Percentiles rank a stretch among this genome's conserved stretches.
Evolutionary conservation across 1,140 invertebrate species (phyloP).

Genomic region (Drosophila insularis): DNA sequence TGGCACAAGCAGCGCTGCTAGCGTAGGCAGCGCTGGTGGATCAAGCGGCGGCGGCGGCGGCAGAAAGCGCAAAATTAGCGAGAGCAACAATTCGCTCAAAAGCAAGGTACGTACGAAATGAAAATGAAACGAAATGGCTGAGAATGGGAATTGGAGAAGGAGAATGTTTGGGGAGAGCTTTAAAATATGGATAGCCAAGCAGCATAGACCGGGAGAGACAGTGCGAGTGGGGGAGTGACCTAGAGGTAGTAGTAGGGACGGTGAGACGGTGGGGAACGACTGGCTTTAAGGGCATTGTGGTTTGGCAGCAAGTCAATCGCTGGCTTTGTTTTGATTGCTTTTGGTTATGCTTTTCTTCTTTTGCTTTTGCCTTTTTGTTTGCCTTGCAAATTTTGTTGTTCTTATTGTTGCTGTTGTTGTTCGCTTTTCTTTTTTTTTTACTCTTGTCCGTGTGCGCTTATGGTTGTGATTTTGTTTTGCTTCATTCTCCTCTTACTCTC

Average conservation of each 20-base stretch:
- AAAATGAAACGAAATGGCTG: slow-evolving; percentile 25
- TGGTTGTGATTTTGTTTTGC: slow-evolving; percentile 19
- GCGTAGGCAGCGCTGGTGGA: slow-evolving; percentile 47
- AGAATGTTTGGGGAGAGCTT: not conserved
- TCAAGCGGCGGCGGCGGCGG: slow-evolving; percentile 55
- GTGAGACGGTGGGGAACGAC: not conserved
- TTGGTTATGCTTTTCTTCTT: slow-evolving; percentile 49
- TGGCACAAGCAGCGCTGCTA: slow-evolving; percentile 40
- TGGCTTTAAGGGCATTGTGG: slow-evolving; percentile 25
- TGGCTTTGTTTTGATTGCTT: slow-evolving; percentile 76
- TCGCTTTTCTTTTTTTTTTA: slow-evolving; percentile 6
- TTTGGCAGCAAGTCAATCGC: slow-evolving; percentile 60
- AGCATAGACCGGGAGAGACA: not conserved
- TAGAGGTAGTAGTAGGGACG: not conserved
- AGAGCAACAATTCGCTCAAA: slow-evolving; percentile 79
- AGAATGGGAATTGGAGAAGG: not conserved
- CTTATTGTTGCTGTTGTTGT: slow-evolving; percentile 31
- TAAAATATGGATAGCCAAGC: not conserved
- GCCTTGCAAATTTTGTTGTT: slow-evolving; percentile 37
- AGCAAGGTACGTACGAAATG: slow-evolving; percentile 67
- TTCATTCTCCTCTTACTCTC: not conserved
- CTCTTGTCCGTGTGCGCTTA: slow-evolving; percentile 9
- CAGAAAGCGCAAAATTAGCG: slow-evolving; percentile 83
- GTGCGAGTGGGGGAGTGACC: not conserved
- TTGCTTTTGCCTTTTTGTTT: slow-evolving; percentile 40